Evolutionary conservation across 2,113 vertebrate genomes (phyloP).

Genomic region (Mus musculus): DNA sequence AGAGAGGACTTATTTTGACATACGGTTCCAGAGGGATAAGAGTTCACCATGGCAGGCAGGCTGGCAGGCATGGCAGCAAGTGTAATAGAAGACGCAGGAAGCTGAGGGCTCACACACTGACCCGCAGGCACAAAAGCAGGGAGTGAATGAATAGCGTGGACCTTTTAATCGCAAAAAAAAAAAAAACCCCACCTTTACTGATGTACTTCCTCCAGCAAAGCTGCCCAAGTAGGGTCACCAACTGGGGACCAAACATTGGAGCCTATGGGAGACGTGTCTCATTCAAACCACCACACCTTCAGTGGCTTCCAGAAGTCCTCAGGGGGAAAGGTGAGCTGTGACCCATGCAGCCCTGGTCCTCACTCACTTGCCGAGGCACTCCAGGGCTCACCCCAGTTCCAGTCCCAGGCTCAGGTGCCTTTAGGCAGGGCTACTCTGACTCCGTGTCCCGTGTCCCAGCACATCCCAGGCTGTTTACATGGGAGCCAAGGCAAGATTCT

Average conservation of each 20-base stretch:
- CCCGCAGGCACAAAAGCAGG: not conserved
- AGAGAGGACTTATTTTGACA: not conserved
- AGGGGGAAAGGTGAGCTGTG: not conserved
- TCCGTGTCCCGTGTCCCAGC: not conserved
- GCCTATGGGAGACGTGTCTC: not conserved
- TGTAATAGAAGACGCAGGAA: not conserved
- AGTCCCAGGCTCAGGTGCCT: not conserved
- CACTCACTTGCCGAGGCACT: not conserved
- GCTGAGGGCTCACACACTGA: not conserved
- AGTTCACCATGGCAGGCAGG: not conserved
- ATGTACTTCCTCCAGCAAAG: not conserved
- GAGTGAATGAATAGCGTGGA: not conserved
- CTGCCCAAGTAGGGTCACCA: not conserved
- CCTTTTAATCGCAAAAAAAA: not conserved
- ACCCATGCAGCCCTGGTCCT: accelerated
- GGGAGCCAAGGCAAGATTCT: not conserved
- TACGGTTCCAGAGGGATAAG: not conserved
- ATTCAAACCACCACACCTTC: not conserved
- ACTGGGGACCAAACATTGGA: not conserved
- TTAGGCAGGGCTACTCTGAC: not conserved
- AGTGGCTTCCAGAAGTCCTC: not conserved
- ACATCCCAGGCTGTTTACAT: not conserved
- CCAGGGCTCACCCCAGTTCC: not conserved
- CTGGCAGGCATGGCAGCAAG: not conserved
- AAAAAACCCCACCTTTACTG: not conserved